Percentiles rank a stretch among this genome's conserved stretches.
These are phyloP conservation scores for Cetoscarus ocellatus DNA, from an alignment of 2,797 vertebrate species.

Conservation along the genomic window DNA sequence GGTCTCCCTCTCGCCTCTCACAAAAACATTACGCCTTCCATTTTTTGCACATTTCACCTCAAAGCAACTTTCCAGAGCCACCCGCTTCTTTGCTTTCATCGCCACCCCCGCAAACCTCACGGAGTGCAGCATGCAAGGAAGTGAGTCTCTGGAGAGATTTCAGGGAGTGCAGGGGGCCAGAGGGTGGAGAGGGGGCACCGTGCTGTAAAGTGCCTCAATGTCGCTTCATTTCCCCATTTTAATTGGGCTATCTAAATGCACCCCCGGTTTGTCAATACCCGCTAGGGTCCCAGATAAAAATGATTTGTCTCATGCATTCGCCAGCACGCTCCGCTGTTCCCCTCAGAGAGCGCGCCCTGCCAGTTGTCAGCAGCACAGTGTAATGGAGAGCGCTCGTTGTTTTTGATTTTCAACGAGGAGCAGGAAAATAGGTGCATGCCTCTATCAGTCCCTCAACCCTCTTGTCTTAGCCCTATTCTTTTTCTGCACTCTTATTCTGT, in stretches of 20 bases:
- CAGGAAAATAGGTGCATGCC: conserved; percentile 38
- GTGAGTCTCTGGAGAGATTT: conserved; percentile 65
- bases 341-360: conserved; percentile 65
- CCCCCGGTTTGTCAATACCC: conserved; percentile 86
- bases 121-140: conserved; percentile 45
- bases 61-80: conserved; percentile 47
- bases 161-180: conserved; percentile 45
- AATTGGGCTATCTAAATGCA: conserved; percentile 90
- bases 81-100: conserved; percentile 46
- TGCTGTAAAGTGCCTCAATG: conserved; percentile 78
- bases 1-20: conserved; percentile 23
- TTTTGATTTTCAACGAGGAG: conserved; percentile 62
- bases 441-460: conserved; percentile 4
- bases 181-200: conserved; percentile 66
- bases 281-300: conserved; percentile 83
- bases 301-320: conserved; percentile 85
- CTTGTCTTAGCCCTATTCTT: conserved; percentile 9
- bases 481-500: conserved; percentile 3
- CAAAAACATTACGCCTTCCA: conserved; percentile 20
- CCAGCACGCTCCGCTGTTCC: conserved; percentile 74
- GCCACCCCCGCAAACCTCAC: conserved; percentile 39
- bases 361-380: conserved; percentile 69
- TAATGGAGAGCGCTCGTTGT: conserved; percentile 74
- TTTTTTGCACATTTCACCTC: conserved; percentile 49
- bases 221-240: conserved; percentile 85